Conservation (phyloP, 2,888 invertebrate genomes). For the Ornithoptera priamus region DNA sequence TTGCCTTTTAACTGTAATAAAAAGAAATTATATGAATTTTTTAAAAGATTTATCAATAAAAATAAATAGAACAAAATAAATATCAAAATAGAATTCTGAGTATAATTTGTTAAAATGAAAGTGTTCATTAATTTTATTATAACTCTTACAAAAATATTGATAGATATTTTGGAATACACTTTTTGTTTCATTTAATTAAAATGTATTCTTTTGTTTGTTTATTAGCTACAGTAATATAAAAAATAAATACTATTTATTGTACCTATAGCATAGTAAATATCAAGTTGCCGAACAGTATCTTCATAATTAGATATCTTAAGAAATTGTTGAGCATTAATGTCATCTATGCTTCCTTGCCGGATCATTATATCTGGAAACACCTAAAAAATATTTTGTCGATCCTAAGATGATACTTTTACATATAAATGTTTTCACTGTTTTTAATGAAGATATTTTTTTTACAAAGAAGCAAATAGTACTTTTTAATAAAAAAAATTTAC, state of each 20-base stretch:
- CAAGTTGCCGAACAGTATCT: slow-evolving; percentile 93
- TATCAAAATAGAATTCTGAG: no score
- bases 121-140: no score
- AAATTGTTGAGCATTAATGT: slow-evolving; percentile 88
- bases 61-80: neutral
- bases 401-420: neutral
- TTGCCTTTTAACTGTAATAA: slow-evolving; percentile 90
- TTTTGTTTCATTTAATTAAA: no score
- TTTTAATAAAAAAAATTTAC: neutral
- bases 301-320: slow-evolving; percentile 92
- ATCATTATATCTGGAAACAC: slow-evolving; percentile 65
- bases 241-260: slow-evolving; percentile 31
- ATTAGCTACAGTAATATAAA: neutral
- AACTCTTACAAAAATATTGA: no score
- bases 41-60: neutral
- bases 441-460: neutral
- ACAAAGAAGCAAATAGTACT: neutral
- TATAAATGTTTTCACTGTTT: neutral
- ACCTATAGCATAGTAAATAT: slow-evolving; percentile 97
- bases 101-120: no score
- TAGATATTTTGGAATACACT: no score
- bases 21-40: neutral
- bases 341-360: slow-evolving; percentile 85
- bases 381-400: slow-evolving; percentile 38
- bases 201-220: neutral